A percentile compares a stretch with the other conserved stretches of the same genome.
Conservation (phyloP, 2,797 vertebrate genomes). For the Cossypha dichroa region DNA sequence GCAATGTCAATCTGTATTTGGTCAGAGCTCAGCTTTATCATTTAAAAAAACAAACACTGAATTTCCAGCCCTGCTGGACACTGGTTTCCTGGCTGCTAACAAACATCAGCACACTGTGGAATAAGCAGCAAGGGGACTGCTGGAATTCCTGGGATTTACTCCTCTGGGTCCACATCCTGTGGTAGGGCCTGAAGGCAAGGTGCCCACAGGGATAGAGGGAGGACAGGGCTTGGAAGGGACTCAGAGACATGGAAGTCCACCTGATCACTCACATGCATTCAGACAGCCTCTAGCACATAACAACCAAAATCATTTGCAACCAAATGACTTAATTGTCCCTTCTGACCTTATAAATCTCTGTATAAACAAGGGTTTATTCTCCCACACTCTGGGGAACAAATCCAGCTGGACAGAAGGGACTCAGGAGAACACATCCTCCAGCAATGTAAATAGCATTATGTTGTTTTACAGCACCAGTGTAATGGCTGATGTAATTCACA, state of each 20-base stretch:
- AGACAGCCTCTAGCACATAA: neutral
- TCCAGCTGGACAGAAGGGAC: conserved; percentile 7
- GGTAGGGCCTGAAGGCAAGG: neutral
- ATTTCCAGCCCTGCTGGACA: conserved; percentile 43
- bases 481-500: neutral
- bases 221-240: neutral
- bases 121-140: neutral
- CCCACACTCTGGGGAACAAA: neutral
- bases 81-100: conserved; percentile 52
- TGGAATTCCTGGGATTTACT: neutral
- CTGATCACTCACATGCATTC: neutral
- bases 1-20: conserved; percentile 36
- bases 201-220: neutral
- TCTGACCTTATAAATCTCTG: conserved; percentile 21
- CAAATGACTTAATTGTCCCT: conserved; percentile 29
- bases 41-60: conserved; percentile 35
- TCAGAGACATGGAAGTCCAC: neutral
- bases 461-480: neutral
- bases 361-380: conserved; percentile 41
- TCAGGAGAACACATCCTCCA: neutral
- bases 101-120: neutral
- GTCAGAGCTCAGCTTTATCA: conserved; percentile 40
- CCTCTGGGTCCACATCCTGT: accelerated
- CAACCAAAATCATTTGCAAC: neutral
- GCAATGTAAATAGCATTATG: neutral